A percentile compares a stretch with the other conserved stretches of the same genome.
These are phyloP conservation scores for Xyrauchen texanus DNA, from an alignment of 2,113 vertebrate genomes.

Conservation along the genomic window DNA sequence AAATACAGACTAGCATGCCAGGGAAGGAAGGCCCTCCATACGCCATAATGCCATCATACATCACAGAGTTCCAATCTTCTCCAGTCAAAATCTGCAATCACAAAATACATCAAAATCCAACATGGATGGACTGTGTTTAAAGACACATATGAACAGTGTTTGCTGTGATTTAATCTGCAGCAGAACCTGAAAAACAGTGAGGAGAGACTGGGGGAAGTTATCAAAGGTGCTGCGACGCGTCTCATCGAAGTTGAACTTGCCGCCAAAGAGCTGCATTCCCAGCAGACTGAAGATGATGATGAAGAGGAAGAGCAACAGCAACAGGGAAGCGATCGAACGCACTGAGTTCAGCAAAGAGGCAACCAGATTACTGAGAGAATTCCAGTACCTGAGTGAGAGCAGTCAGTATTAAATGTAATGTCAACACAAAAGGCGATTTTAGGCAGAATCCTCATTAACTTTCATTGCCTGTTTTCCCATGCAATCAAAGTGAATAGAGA, in stretches of 20 bases:
- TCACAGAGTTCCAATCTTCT: constrained; percentile 99
- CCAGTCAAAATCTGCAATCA: constrained; percentile 92
- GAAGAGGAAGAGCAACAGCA: constrained; percentile 98
- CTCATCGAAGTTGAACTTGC: constrained; percentile 98
- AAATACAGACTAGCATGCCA: constrained; percentile 99
- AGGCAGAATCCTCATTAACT: too few species aligned
- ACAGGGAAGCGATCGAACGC: constrained; percentile 95
- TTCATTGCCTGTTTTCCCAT: too few species aligned
- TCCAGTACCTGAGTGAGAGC: constrained; percentile 88
- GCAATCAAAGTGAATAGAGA: too few species aligned
- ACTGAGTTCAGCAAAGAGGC: constrained; percentile 96
- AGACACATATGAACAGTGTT: not conserved
- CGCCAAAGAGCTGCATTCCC: constrained; percentile 98
- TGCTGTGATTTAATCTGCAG: not conserved
- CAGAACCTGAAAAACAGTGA: constrained; percentile 93
- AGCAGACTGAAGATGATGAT: constrained; percentile 99
- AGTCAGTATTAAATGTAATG: not conserved
- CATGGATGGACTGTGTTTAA: not conserved
- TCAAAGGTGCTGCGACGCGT: constrained; percentile 95
- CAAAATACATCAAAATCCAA: not conserved
- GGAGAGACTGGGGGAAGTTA: constrained; percentile 97
- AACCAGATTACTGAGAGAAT: constrained; percentile 97
- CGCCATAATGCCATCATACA: constrained; percentile 99
- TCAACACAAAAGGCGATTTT: too few species aligned
- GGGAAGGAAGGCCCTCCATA: constrained; percentile 98